Evolutionary conservation across 2,797 vertebrate genomes (phyloP).

Genomic region (Luscinia luscinia): DNA sequence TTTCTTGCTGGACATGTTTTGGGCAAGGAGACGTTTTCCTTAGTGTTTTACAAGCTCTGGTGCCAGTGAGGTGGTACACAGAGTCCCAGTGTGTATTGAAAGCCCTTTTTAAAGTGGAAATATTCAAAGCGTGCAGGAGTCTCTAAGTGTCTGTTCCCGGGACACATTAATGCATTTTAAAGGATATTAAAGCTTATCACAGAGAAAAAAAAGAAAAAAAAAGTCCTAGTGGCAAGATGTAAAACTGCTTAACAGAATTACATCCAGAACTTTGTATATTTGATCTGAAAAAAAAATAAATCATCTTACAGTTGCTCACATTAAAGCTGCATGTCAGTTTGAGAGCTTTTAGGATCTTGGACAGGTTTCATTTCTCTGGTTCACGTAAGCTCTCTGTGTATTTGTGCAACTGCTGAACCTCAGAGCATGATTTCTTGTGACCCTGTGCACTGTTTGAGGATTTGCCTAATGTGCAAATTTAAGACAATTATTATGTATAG

Average conservation of each 20-base stretch:
- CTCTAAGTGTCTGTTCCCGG: constrained; percentile 77
- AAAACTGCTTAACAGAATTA: constrained; percentile 82
- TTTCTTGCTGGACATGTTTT: constrained; percentile 51
- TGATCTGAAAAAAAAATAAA: constrained; percentile 69
- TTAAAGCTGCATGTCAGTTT: constrained; percentile 68
- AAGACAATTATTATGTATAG: constrained; percentile 47
- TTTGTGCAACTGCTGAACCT: constrained; percentile 40
- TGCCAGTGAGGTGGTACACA: constrained; percentile 65
- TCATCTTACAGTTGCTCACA: constrained; percentile 69
- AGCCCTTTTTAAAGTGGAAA: constrained; percentile 80
- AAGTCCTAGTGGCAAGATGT: constrained; percentile 77
- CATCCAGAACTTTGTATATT: constrained; percentile 76
- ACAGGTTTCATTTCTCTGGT: constrained; percentile 64
- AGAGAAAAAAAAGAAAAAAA: constrained; percentile 35
- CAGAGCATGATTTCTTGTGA: constrained; percentile 51
- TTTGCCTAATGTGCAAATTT: constrained; percentile 48
- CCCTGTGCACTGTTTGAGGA: constrained; percentile 27
- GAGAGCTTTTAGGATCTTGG: constrained; percentile 65
- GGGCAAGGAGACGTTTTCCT: constrained; percentile 45
- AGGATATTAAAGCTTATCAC: constrained; percentile 81
- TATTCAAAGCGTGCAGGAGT: constrained; percentile 77
- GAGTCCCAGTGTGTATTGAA: constrained; percentile 71
- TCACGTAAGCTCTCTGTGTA: constrained; percentile 1
- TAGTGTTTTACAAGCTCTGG: constrained; percentile 67
- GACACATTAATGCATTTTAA: constrained; percentile 80